A percentile compares a stretch with the other conserved stretches of the same genome.
Conservation (phyloP, 2,888 invertebrate species). For the Melanotus villosus region DNA sequence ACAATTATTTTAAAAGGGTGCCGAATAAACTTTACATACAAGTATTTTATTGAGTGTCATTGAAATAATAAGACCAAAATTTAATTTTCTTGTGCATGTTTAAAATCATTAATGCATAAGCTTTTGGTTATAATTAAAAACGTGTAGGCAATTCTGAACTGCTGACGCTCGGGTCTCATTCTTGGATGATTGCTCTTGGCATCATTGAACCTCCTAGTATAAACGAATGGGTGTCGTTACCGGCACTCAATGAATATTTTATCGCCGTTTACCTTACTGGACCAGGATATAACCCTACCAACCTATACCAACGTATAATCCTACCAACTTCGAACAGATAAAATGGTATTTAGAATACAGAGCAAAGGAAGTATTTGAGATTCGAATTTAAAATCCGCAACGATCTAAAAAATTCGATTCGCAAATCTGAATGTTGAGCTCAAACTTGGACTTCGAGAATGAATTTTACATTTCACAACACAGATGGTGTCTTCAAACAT, state of each 20-base stretch:
- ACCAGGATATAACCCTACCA: conserved; percentile 11
- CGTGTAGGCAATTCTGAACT: conserved; percentile 37
- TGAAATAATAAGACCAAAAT: conserved; percentile 32
- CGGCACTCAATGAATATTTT: conserved; percentile 37
- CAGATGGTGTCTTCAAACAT: too few relatives aligned
- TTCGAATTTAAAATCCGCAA: too few relatives aligned
- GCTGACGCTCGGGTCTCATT: conserved; percentile 34
- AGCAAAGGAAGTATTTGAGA: too few relatives aligned
- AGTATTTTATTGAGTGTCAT: conserved; percentile 27
- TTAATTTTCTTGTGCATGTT: conserved; percentile 36
- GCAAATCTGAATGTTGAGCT: too few relatives aligned
- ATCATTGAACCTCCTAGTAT: conserved; percentile 28
- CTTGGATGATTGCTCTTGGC: conserved; percentile 34
- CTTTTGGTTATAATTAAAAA: conserved; percentile 42
- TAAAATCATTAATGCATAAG: conserved; percentile 38
- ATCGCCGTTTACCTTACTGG: conserved; percentile 32
- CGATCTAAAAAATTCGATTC: too few relatives aligned
- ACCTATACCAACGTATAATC: conserved; percentile 20
- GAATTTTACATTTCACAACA: too few relatives aligned
- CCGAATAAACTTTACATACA: not conserved
- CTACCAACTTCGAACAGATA: too few relatives aligned
- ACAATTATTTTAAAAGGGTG: conserved; percentile 25
- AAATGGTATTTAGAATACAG: too few relatives aligned
- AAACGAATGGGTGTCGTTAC: conserved; percentile 19
- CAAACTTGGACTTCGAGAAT: too few relatives aligned